Base-by-base conservation (phyloP, 2,888 invertebrate genomes). In the Bruchidius siliquastri region DNA sequence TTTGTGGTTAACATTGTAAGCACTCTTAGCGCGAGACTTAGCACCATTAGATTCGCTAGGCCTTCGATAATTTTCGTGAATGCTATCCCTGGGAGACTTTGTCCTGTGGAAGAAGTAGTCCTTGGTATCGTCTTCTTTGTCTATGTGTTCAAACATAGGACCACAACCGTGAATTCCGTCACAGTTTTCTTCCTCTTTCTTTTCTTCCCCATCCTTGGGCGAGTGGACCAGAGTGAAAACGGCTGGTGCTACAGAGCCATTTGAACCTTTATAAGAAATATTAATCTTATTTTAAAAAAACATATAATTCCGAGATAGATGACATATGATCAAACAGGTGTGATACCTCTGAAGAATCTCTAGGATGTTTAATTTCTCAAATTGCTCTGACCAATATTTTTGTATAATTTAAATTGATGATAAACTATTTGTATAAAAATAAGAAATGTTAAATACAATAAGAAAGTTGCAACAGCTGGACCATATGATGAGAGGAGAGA, bases 231-330 rank as follows among this genome's bases (percentile, higher is more conserved):
- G 89, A 6, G 91, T 81, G 80, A 95, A 95, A 0, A 95, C 93
- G 0, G 95, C 94, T 0, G 93, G 95, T 72, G 90, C 93, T 72
- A 89, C 89, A 0, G 92, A 92, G 2, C 92, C 93, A 79, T 94
- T 93, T 0, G 94, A 93, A 6, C 95, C 49, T 49, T 49, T 13
- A 13, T 13, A 49, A 49, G 1, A 49, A 49, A 13, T 13, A 49
- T 49, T 4, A 1, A 18, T 49, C 8, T 13, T 49, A 49, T 13
- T 13, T 1, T 49, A 49, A 49, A 49, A 4, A 30, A 30, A 6
- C 30, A n/a, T n/a, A n/a, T n/a, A n/a, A n/a, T n/a, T n/a, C n/a
- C n/a, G n/a, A n/a, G n/a, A n/a, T n/a, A n/a, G n/a, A n/a, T n/a
- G n/a, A n/a, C n/a, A n/a, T n/a, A n/a, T n/a, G n/a, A n/a, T n/a